These are phyloP conservation scores for Notodonta dromedarius DNA, from an alignment of 2,888 invertebrate genomes.

Conservation along the genomic window DNA sequence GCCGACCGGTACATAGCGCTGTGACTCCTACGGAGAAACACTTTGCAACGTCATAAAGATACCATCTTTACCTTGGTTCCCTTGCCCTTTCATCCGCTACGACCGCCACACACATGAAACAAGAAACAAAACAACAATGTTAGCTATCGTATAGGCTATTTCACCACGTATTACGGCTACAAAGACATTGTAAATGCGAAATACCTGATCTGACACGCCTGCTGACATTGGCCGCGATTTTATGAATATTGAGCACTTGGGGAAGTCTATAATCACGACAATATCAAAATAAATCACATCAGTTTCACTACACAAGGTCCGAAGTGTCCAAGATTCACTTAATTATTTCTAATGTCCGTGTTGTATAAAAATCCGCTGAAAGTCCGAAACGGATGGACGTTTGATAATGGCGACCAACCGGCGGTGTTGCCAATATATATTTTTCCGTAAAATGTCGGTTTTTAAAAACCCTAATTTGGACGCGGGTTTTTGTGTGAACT, in stretches of 20 bases:
- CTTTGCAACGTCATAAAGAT: constrained; percentile 78
- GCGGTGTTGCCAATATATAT: constrained; percentile 52
- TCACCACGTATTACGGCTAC: constrained; percentile 47
- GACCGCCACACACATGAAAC: constrained; percentile 82
- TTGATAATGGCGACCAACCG: constrained; percentile 71
- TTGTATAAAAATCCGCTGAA: constrained; percentile 63
- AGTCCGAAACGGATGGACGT: constrained; percentile 74
- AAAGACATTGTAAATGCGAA: constrained; percentile 64
- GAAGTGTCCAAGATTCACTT: constrained; percentile 68
- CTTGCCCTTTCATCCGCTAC: constrained; percentile 94
- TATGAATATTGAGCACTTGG: constrained; percentile 79
- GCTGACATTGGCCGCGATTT: constrained; percentile 93
- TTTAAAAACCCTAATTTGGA: constrained; percentile 1
- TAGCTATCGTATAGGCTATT: constrained; percentile 42
- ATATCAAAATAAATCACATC: constrained; percentile 77
- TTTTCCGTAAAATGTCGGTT: constrained; percentile 36
- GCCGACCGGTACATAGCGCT: constrained; percentile 69
- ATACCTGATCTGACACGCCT: constrained; percentile 96
- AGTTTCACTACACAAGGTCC: constrained; percentile 79
- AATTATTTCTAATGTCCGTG: constrained; percentile 64
- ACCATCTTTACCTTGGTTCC: constrained; percentile 89
- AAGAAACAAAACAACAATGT: constrained; percentile 69
- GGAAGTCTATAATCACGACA: constrained; percentile 74
- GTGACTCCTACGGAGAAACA: constrained; percentile 69
- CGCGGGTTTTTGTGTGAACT: no score